These are phyloP conservation scores for Parnassius mnemosyne DNA, from an alignment of 2,888 invertebrate genomes.

Conservation along the genomic window DNA sequence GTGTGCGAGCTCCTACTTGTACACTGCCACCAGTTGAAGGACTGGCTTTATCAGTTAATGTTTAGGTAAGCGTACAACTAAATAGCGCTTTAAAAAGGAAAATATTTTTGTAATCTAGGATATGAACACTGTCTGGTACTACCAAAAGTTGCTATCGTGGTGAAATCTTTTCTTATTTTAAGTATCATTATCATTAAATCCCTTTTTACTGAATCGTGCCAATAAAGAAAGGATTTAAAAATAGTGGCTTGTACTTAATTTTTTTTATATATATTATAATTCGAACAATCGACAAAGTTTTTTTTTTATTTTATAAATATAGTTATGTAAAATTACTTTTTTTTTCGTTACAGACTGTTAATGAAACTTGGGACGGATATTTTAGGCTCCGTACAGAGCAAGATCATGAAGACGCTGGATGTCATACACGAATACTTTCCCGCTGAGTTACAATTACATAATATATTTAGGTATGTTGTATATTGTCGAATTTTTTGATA, in stretches of 20 bases:
- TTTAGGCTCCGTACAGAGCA: constrained; percentile 93
- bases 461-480: constrained; percentile 81
- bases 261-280: no score
- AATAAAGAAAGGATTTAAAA: no score
- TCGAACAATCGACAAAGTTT: neutral
- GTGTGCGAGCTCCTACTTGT: constrained; percentile 93
- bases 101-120: no score
- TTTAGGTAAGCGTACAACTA: constrained; percentile 76
- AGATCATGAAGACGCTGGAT: constrained; percentile 92
- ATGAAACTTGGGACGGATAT: constrained; percentile 95
- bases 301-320: neutral
- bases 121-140: no score
- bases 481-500: neutral
- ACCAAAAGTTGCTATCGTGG: no score
- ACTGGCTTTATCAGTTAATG: constrained; percentile 96
- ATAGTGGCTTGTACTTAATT: no score
- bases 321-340: no score
- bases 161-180: no score
- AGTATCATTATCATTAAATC: no score
- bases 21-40: constrained; percentile 92
- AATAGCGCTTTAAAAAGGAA: no score
- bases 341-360: constrained; percentile 75
- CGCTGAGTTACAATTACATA: constrained; percentile 82
- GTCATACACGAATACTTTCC: constrained; percentile 87
- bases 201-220: no score